Percentiles rank a stretch among this genome's conserved stretches.
Conservation (phyloP, 2,797 vertebrate species). For the Geotria australis region DNA sequence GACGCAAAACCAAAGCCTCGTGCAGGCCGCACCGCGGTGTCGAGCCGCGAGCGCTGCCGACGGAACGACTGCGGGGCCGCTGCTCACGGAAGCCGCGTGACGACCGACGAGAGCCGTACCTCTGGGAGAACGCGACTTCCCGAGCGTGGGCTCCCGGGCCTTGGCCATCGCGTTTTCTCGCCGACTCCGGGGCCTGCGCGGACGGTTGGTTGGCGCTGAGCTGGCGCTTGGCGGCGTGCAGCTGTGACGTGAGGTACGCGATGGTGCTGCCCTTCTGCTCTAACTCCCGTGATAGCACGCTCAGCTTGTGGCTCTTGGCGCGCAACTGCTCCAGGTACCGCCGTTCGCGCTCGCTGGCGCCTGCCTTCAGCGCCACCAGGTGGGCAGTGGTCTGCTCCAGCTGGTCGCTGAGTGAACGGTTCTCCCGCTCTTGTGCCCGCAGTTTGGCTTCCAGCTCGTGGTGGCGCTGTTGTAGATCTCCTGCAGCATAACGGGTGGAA, state of each 20-base stretch:
- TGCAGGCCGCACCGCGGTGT: too few relatives aligned
- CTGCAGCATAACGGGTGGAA: neutral
- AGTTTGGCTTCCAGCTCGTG: constrained; percentile 70
- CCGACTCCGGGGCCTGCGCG: too few relatives aligned
- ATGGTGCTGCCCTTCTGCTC: constrained; percentile 81
- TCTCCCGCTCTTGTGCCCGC: constrained; percentile 52
- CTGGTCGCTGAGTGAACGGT: constrained; percentile 38
- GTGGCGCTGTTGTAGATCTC: constrained; percentile 7
- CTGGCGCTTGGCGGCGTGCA: constrained; percentile 70
- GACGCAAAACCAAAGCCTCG: too few relatives aligned
- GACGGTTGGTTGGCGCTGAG: constrained; percentile 15
- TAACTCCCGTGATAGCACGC: constrained; percentile 53
- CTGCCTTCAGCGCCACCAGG: constrained; percentile 70
- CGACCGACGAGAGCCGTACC: too few relatives aligned
- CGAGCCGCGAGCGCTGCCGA: too few relatives aligned
- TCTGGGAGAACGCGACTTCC: too few relatives aligned
- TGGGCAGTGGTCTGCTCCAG: constrained; percentile 72
- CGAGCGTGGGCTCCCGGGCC: too few relatives aligned
- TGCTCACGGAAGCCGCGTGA: too few relatives aligned
- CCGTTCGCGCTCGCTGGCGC: constrained; percentile 61
- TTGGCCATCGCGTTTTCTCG: too few relatives aligned
- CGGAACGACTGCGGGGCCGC: too few relatives aligned
- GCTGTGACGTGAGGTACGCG: constrained; percentile 71
- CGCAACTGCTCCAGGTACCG: constrained; percentile 92
- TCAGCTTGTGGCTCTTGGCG: constrained; percentile 76